Base-by-base conservation (phyloP, 2,888 invertebrate species). In the Ptychoptera contaminata region DNA sequence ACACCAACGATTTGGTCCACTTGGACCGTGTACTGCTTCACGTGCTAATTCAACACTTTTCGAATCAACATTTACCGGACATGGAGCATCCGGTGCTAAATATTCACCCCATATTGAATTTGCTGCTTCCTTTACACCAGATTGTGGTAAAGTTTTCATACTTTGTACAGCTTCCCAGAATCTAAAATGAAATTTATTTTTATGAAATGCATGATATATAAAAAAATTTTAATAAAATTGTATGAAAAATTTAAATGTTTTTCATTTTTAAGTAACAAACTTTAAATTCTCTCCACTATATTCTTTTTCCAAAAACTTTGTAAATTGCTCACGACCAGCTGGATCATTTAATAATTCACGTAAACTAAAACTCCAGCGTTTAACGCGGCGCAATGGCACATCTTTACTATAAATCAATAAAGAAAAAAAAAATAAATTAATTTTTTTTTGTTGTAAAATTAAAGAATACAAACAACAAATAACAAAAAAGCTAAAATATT, bases 261-360 rank as follows among this genome's bases (percentile, higher is more conserved):
- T n/a, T n/a, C n/a, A n/a, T n/a, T 12, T 37, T 9, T 9, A 1
- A 7, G 3, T 40, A 29, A 63, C 76, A 72, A 62, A 94, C 91
- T 91, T 91, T 55, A 98, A 76, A 70, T 98, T 98, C 73, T 98
- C 98, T 40, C 91, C 92, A 57, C 94, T 94, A 67, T 97, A 98
- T 69, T 98, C 97, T 65, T 97, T 98, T 59, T 90, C 88, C 40
- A 98, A 75, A 68, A 98, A 98, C 60, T 80, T 82, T 50, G 85
- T 82, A 67, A 99, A 96, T 51, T 97, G 96, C 44, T 98, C 97
- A 52, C 86, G 73, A 2, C 98, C 98, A 11, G 92, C 78, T n/a
- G 88, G 79, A 72, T 98, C 98, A 53, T 83, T 82, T 8, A 98
- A 71, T 45, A 98, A 70, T 66, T 98, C 98, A 51, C 93, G 84